Percentiles rank a stretch among this genome's conserved stretches.
Conservation (phyloP, 2,113 vertebrate genomes). For the Lophochroa leadbeateri region DNA sequence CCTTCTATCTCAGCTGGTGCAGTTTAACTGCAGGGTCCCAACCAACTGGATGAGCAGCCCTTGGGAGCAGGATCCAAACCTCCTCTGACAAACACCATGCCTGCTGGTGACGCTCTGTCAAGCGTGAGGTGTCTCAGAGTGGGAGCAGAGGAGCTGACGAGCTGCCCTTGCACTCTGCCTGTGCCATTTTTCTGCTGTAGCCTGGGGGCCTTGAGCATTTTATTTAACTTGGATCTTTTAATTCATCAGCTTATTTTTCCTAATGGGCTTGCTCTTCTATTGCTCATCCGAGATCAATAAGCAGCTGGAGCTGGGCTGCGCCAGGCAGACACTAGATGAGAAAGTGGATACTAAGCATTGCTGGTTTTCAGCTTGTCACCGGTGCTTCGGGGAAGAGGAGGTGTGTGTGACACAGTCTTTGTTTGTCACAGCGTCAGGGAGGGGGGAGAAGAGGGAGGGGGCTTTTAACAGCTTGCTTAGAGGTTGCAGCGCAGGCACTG, state of each 20-base stretch:
- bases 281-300: background rate
- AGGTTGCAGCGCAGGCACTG: background rate
- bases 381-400: background rate
- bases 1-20: background rate
- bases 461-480: background rate
- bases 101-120: background rate
- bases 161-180: background rate
- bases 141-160: background rate
- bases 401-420: background rate
- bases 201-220: constrained; percentile 1
- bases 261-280: constrained; percentile 12
- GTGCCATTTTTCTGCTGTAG: background rate
- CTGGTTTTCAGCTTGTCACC: background rate
- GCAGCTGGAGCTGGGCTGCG: background rate
- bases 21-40: background rate
- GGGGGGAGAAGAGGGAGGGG: background rate
- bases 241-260: constrained; percentile 34
- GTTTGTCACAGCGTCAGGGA: background rate
- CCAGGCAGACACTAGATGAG: background rate
- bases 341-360: background rate
- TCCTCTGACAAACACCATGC: background rate
- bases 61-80: background rate
- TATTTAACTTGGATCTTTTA: constrained; percentile 42
- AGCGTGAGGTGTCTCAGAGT: background rate
- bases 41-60: background rate